Evolutionary conservation across 2,888 invertebrate species (phyloP), one percentile per base, ranked within the genome.

Genomic region (Sminthurinus aureus): DNA sequence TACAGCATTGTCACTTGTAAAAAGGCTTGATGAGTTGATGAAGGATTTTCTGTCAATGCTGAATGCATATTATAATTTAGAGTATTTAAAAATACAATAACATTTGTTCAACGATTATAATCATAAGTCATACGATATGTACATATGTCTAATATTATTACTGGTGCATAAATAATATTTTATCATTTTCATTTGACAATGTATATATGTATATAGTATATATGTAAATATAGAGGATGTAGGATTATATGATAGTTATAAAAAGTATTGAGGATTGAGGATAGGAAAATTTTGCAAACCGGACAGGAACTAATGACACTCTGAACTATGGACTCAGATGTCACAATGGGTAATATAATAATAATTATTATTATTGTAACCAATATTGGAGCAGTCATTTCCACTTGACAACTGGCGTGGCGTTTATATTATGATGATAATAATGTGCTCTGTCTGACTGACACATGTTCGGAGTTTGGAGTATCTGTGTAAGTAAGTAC

Each of bases 261-360:
- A n/a, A n/a, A n/a, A n/a, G n/a, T n/a, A n/a, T n/a, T n/a, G n/a
- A n/a, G n/a, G n/a, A 18, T 12, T 4, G 26, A 15, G 26, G 50
- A 71, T 24, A 38, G 22, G 64, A 64, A 64, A 79, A 79, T 66
- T 79, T 64, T 79, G 79, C 67, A 67, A 79, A 66, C 66, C 24
- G 76, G 76, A 76, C 79, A 79, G 79, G 79, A 79, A 79, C 79
- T 58, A 79, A 71, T 58, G 52, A 52, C 76, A 79, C 15, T 38
- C 66, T 24, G 79, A 79, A 79, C 79, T 79, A 66, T 79, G 79
- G 79, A 79, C 79, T 79, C 79, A 52, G 15, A 76, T 76, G 76
- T 22, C 22, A 75, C 20, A 52, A 76, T 76, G 76, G 26, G 67
- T 26, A 71, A 71, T 24, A 20, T 73, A 22, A n/a, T 22, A 24